Conservation (phyloP, 1,140 invertebrate genomes). For the Eupeodes corollae region DNA sequence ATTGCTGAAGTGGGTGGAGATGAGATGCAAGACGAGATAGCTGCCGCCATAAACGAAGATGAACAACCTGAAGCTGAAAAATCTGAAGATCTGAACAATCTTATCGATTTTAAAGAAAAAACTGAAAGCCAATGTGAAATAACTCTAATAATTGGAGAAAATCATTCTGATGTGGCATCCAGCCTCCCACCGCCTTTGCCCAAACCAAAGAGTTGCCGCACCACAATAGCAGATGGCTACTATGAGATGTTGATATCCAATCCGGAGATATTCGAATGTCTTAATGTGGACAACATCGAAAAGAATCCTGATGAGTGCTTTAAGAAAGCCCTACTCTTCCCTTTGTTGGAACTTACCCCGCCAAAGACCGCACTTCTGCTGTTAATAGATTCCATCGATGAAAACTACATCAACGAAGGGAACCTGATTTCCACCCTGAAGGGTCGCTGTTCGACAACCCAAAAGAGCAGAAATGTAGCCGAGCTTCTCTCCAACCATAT, state of each 20-base stretch:
- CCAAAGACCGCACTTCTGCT: constrained; percentile 74
- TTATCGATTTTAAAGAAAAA: not conserved
- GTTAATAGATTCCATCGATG: constrained; percentile 86
- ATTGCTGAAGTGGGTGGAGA: constrained; percentile 27
- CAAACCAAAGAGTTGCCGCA: constrained; percentile 50
- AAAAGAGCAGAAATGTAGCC: constrained; percentile 59
- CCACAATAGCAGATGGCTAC: constrained; percentile 64
- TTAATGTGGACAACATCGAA: constrained; percentile 50
- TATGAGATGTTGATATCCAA: constrained; percentile 65
- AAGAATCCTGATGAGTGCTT: constrained; percentile 83
- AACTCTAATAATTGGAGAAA: no score
- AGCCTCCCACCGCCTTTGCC: constrained; percentile 43
- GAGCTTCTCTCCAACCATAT: constrained; percentile 81
- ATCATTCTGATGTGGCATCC: constrained; percentile 8
- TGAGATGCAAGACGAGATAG: constrained; percentile 26
- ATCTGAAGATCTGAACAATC: no score
- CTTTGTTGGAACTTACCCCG: constrained; percentile 69
- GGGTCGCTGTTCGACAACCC: constrained; percentile 39
- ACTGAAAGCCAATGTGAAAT: not conserved
- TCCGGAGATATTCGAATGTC: constrained; percentile 54
- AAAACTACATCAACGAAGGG: constrained; percentile 44
- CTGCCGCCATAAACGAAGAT: constrained; percentile 29
- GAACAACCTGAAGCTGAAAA: constrained; percentile 21
- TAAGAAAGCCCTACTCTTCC: constrained; percentile 76
- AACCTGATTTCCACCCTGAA: constrained; percentile 34